phyloP scores from a whole-genome alignment of 2,888 invertebrate species.

The Agelastica alni region DNA sequence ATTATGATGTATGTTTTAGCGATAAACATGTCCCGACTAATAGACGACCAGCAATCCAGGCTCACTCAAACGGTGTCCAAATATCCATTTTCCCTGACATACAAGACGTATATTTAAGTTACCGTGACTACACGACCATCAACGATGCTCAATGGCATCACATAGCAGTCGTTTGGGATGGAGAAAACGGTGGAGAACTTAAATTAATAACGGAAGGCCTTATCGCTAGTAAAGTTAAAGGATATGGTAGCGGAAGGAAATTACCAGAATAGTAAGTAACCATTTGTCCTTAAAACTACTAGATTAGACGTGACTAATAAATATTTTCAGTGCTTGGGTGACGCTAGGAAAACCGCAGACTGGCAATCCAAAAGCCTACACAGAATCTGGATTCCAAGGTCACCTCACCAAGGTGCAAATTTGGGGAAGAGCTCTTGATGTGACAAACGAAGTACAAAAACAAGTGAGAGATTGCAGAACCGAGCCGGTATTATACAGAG shows the following conservation, averaged over 20 bases:
- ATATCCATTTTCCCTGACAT: slow-evolving; percentile 86
- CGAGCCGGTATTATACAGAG: slow-evolving; percentile 86
- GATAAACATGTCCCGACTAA: slow-evolving; percentile 78
- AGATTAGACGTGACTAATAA: background rate
- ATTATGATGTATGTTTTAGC: slow-evolving; percentile 57
- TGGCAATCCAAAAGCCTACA: slow-evolving; percentile 79
- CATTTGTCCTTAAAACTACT: background rate
- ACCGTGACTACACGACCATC: slow-evolving; percentile 88
- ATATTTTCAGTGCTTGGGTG: slow-evolving; percentile 78
- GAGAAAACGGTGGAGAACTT: slow-evolving; percentile 80
- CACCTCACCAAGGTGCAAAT: slow-evolving; percentile 92
- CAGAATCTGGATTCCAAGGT: slow-evolving; percentile 93
- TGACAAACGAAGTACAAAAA: slow-evolving; percentile 90
- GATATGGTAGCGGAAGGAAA: slow-evolving; percentile 81
- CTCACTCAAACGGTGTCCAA: slow-evolving; percentile 91
- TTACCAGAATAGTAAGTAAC: slow-evolving; percentile 80
- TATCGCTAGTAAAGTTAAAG: slow-evolving; percentile 89
- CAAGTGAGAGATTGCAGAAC: slow-evolving; percentile 92
- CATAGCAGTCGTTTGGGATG: slow-evolving; percentile 93
- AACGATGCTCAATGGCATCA: slow-evolving; percentile 98
- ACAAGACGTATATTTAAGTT: slow-evolving; percentile 87
- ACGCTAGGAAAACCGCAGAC: slow-evolving; percentile 88
- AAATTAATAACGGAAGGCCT: slow-evolving; percentile 94
- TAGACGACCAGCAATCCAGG: slow-evolving; percentile 83
- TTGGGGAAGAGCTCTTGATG: slow-evolving; percentile 89